A percentile compares a stretch with the other conserved stretches of the same genome.
phyloP scores from a whole-genome alignment of 1,140 invertebrate species.

The Cherax destructor region DNA sequence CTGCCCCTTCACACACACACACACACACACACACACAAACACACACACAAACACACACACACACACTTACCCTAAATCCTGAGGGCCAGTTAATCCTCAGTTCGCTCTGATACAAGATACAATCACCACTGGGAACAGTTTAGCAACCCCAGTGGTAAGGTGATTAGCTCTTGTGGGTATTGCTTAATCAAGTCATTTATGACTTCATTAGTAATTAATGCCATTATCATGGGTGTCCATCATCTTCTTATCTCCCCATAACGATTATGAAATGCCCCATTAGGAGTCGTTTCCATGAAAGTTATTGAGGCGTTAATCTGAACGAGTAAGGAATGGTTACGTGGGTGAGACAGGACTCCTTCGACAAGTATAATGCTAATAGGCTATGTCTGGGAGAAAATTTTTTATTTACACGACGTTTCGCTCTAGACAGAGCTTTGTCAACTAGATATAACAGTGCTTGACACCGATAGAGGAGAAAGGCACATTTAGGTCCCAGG shows the following conservation, averaged over 20 bases:
- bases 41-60: too few relatives aligned
- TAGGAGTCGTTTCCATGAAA: not conserved
- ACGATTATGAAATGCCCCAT: not conserved
- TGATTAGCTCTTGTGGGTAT: not conserved
- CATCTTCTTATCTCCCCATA: constrained; percentile 1
- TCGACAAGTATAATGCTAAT: too few relatives aligned
- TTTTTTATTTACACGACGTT: too few relatives aligned
- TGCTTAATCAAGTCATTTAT: not conserved
- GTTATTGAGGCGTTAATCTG: not conserved
- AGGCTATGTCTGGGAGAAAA: too few relatives aligned
- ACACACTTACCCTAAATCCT: not conserved
- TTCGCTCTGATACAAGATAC: not conserved
- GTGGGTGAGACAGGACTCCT: too few relatives aligned
- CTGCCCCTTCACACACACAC: too few relatives aligned
- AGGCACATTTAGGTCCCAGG: too few relatives aligned
- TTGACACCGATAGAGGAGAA: too few relatives aligned
- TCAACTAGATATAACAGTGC: too few relatives aligned
- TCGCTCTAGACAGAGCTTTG: too few relatives aligned
- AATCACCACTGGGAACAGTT: not conserved
- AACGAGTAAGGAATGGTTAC: too few relatives aligned
- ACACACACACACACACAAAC: too few relatives aligned
- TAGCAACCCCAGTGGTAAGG: not conserved
- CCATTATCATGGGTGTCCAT: not conserved
- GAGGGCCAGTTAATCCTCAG: not conserved
- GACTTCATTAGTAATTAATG: not conserved